These are phyloP conservation scores for Harlomillsia oculata DNA, from an alignment of 1,140 invertebrate species.

Conservation along the genomic window DNA sequence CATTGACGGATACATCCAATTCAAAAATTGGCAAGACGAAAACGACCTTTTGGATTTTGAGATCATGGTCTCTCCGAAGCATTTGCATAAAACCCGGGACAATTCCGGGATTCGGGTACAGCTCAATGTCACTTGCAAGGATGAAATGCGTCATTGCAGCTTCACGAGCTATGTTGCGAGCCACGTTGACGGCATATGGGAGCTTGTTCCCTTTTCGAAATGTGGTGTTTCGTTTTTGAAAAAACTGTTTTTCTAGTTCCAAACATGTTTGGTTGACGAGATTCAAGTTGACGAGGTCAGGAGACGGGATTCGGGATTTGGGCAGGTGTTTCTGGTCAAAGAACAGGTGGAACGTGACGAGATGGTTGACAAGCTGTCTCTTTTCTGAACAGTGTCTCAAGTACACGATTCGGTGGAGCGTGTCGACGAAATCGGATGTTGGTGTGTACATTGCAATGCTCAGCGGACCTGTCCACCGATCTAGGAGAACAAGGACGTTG, in stretches of 20 bases:
- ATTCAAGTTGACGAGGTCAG: neutral
- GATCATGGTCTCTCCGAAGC: constrained; percentile 25
- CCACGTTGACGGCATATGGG: constrained; percentile 21
- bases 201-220: constrained; percentile 5
- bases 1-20: constrained; percentile 37
- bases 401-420: constrained; percentile 57
- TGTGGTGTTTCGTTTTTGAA: constrained; percentile 38
- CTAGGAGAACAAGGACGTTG: constrained; percentile 70
- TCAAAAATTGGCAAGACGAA: constrained; percentile 44
- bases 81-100: constrained; percentile 33
- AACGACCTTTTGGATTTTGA: too few species aligned
- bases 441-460: constrained; percentile 66
- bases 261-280: constrained; percentile 19
- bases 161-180: constrained; percentile 38
- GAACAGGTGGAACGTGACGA: constrained; percentile 75
- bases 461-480: constrained; percentile 58
- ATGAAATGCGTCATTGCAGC: constrained; percentile 41
- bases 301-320: neutral
- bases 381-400: constrained; percentile 50
- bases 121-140: constrained; percentile 40
- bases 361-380: constrained; percentile 55
- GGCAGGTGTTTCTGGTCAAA: constrained; percentile 48
- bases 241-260: constrained; percentile 25
- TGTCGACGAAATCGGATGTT: constrained; percentile 54
- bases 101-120: constrained; percentile 36